Conservation (phyloP, 2,888 invertebrate genomes). For the Carterocephalus palaemon region DNA sequence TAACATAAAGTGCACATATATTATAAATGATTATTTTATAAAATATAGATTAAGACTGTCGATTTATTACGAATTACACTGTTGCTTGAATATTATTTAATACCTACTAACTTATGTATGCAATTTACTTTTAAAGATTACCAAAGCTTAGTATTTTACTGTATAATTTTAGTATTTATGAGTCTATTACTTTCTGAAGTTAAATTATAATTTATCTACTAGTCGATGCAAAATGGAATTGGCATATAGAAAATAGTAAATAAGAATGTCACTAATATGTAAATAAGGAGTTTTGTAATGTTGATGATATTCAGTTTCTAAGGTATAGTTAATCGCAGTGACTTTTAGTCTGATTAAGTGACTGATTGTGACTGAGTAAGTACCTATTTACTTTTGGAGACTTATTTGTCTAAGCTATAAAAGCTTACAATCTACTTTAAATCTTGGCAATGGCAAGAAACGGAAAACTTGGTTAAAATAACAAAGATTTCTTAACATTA, state of each 20-base stretch:
- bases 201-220: slow-evolving; percentile 27
- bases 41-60: slow-evolving; percentile 70
- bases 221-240: slow-evolving; percentile 17
- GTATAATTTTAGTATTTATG: no score
- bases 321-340: no score
- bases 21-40: slow-evolving; percentile 49
- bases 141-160: no score
- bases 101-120: no score
- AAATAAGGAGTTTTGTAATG: slow-evolving; percentile 4
- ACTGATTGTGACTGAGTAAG: no score
- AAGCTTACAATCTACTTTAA: not conserved
- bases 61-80: slow-evolving; percentile 35
- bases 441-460: slow-evolving; percentile 17
- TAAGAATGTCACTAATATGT: not conserved
- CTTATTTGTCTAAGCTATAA: no score
- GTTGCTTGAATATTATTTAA: no score
- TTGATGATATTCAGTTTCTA: no score
- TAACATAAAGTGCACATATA: slow-evolving; percentile 67
- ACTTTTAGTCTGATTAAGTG: no score
- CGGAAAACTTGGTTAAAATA: slow-evolving; percentile 11
- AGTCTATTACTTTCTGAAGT: no score
- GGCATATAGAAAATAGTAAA: slow-evolving; percentile 14
- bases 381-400: no score
- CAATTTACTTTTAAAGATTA: no score
- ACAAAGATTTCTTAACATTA: slow-evolving; percentile 14